Percentiles rank a stretch among this genome's conserved stretches.
Conservation (phyloP, 2,888 invertebrate species). For the Drosophila macrospina region DNA sequence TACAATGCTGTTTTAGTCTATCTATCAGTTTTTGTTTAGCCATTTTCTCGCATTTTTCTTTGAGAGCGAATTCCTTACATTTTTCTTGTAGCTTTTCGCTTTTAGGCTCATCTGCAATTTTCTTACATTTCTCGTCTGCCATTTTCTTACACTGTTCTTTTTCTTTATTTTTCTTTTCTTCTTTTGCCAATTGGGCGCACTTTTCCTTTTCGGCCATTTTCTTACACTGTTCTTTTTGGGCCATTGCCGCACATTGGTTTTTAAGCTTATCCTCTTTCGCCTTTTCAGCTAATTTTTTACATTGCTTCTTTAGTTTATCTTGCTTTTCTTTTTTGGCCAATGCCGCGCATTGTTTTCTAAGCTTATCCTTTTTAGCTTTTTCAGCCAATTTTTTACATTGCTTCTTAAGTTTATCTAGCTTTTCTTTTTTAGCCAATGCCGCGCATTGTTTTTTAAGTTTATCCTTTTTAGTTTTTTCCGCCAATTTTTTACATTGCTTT, state of each 20-base stretch:
- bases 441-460: constrained; percentile 12
- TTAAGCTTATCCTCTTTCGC: too few relatives aligned
- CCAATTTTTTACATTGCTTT: neutral
- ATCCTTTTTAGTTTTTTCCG: neutral
- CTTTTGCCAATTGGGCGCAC: neutral
- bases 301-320: neutral
- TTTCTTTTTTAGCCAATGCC: neutral
- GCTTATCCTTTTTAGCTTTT: neutral
- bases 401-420: constrained; percentile 3
- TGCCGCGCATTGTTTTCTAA: constrained; percentile 1
- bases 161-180: constrained; percentile 1
- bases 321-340: constrained; percentile 1
- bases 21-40: constrained; percentile 19
- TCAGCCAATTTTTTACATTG: constrained; percentile 15
- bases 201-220: neutral
- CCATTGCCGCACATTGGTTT: neutral
- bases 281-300: too few relatives aligned
- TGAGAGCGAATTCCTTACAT: constrained; percentile 14
- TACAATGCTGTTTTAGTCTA: constrained; percentile 24
- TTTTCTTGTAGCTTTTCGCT: constrained; percentile 7
- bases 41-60: constrained; percentile 12
- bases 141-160: constrained; percentile 7
- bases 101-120: neutral
- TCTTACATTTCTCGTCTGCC: constrained; percentile 6
- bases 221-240: neutral